Base-by-base conservation (phyloP, 2,113 vertebrate genomes). In the Stegostoma tigrinum region DNA sequence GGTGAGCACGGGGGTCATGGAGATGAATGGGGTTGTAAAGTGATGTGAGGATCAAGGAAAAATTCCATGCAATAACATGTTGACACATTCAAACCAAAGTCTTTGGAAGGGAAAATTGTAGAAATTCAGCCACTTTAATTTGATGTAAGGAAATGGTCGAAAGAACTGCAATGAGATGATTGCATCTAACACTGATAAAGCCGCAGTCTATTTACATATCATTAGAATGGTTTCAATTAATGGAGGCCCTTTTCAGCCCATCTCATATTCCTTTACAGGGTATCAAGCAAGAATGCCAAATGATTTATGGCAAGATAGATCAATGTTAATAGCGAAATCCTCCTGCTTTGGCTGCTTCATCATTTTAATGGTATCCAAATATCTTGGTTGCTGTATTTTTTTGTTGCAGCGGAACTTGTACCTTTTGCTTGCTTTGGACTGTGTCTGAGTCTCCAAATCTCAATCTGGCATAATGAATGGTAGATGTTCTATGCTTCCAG, bases 81-180 rank as follows among this genome's bases (percentile, higher is more conserved):
- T 23, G 96, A 99, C 0, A 98, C 98, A 27, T 99, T 99, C 97
- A 98, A 98, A 95, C 99, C 98, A 0, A 98, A 97, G 64, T 96
- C 98, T 8, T 97, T 97, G 1, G 98, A 98, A 83, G 97, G 98
- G 95, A 98, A 97, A 96, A 97, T 97, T 0, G 97, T 99, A 78
- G 98, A 99, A 94, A 83, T 98, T 12, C 98, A 98, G 38, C 98
- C 99, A 6, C 99, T 99, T 97, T 99, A 99, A 14, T 99, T 99
- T 0, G 98, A 99, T 66, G 97, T 98, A 61, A 97, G 99, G 98
- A 97, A 66, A 97, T 97, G 0, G 97, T 98, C 68, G 99, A 99
- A 80, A 98, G 98, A 96, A 99, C 95, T 97, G 97, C 90, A 98
- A 98, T 68, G 98, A 97, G 78, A 27, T 89, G 86, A 15, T 17